Evolutionary conservation across 1,140 invertebrate genomes (phyloP), one percentile per base, ranked within the genome.

Genomic region (Pachypeltis micranthus): DNA sequence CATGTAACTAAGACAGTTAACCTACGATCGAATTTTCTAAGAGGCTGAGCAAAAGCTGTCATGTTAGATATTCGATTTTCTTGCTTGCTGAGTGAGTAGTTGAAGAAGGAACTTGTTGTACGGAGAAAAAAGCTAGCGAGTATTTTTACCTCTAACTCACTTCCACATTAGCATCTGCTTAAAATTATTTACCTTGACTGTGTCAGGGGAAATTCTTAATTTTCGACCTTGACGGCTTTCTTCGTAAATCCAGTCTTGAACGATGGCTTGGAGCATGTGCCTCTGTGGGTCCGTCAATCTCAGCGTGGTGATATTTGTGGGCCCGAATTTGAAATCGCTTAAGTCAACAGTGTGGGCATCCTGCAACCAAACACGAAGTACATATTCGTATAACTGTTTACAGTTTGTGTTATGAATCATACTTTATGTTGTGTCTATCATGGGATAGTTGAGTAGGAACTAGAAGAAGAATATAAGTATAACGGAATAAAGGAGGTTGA

Each of bases 321-420:
- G 73, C 3, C 78, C 80, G 60, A 80, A 76, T 29, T 80, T 76
- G 21, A 89, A 78, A 51, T 85, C 81, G 26, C 80, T 79, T 57
- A 86, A 76, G 66, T 89, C 84, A 4, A 90, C 67, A 0, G 85
- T 85, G 68, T 90, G 85, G 0, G 86, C 78, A 71, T 91, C 87
- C 81, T 82, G 54, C 65, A 66, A 59, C 19, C 4, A 21, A 16
- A 10, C 21, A 51, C n/a, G n/a, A n/a, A n/a, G n/a, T n/a, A n/a
- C 16, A 16, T n/a, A n/a, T n/a, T n/a, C n/a, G n/a, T n/a, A n/a
- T n/a, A n/a, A n/a, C n/a, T n/a, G n/a, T n/a, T n/a, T n/a, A n/a
- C n/a, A n/a, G n/a, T n/a, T n/a, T n/a, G n/a, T n/a, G n/a, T n/a
- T n/a, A n/a, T n/a, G n/a, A n/a, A n/a, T n/a, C n/a, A n/a, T n/a